Conservation (phyloP, 2,888 invertebrate species). For the Ctenicera cuprea region DNA sequence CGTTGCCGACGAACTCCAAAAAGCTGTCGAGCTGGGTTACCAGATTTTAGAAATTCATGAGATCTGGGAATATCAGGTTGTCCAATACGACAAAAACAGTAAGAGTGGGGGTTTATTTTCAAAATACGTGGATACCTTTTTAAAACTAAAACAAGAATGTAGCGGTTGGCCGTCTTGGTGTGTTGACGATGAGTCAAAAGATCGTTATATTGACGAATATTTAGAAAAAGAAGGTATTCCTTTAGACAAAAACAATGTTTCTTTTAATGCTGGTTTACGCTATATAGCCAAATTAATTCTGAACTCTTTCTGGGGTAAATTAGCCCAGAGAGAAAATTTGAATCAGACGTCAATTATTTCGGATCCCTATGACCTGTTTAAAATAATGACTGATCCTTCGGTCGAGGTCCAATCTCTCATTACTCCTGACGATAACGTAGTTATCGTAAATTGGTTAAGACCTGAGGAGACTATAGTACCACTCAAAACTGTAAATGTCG, state of each 20-base stretch:
- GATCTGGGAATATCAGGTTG: slow-evolving; percentile 62
- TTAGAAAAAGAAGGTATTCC: slow-evolving; percentile 49
- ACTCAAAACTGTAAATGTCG: slow-evolving; percentile 58
- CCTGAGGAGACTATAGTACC: slow-evolving; percentile 49
- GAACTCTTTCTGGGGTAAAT: too few relatives aligned
- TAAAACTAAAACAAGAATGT: too few relatives aligned
- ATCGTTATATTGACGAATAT: too few relatives aligned
- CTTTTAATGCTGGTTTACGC: slow-evolving; percentile 57
- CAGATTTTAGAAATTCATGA: slow-evolving; percentile 58
- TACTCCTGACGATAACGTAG: slow-evolving; percentile 36
- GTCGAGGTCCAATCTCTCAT: slow-evolving; percentile 51
- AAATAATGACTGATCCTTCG: slow-evolving; percentile 53
- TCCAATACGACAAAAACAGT: slow-evolving; percentile 48
- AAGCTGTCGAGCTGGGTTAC: slow-evolving; percentile 61
- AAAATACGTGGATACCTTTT: too few relatives aligned
- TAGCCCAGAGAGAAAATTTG: slow-evolving; percentile 59
- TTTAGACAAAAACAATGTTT: too few relatives aligned
- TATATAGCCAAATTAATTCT: slow-evolving; percentile 59
- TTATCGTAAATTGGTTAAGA: slow-evolving; percentile 13
- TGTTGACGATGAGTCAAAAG: too few relatives aligned
- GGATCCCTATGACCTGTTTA: slow-evolving; percentile 45
- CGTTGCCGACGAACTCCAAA: too few relatives aligned
- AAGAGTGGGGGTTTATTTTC: too few relatives aligned
- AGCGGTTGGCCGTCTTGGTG: too few relatives aligned
- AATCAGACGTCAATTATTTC: slow-evolving; percentile 53